Base-by-base conservation (phyloP, 2,113 vertebrate genomes). In the Picathartes gymnocephalus region DNA sequence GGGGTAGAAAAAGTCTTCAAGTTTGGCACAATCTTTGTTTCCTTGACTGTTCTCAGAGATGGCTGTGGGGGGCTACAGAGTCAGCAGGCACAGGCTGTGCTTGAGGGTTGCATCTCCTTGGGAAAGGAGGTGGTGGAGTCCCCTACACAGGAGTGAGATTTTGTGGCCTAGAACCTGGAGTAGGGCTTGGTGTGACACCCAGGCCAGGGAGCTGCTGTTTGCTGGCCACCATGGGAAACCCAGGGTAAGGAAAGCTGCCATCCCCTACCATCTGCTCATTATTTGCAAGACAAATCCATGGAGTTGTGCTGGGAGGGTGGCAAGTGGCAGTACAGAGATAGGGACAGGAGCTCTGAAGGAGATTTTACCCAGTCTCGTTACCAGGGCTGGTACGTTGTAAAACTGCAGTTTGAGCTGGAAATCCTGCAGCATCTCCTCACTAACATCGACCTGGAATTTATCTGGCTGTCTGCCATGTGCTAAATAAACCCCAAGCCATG, bases 401-500 rank as follows among this genome's bases (percentile, higher is more conserved):
- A 94, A 77, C 50, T 81, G 80, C 80, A 66, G 74, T n/a, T 53
- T 82, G 93, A 82, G 87, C 80, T 95, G 88, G 88, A 88, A 94
- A 84, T 91, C 80, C 83, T 78, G 89, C 91, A 92, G 88, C 89
- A 90, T 95, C 93, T 95, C 82, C 81, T 92, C 56, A 4, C 82
- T 92, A 86, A 53, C 88, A 78, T 94, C 33, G 1, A 94, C 92
- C 92, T 96, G 95, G 95, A 97, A 96, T 96, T 96, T 88, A 56
- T 90, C 96, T 96, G 95, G 95, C 94, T 66, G 86, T 7, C 88
- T 96, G 96, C 96, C 95, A 96, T 7, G 18, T 78, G 80, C 94
- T 96, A 95, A 96, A 94, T 97, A 96, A 97, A 95, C 95, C 93
- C 94, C 90, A 95, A 94, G 77, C 93, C 76, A 56, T 92, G 76